Evolutionary conservation across 1,140 invertebrate genomes (phyloP).

Genomic region (Drosophila equinoxialis): DNA sequence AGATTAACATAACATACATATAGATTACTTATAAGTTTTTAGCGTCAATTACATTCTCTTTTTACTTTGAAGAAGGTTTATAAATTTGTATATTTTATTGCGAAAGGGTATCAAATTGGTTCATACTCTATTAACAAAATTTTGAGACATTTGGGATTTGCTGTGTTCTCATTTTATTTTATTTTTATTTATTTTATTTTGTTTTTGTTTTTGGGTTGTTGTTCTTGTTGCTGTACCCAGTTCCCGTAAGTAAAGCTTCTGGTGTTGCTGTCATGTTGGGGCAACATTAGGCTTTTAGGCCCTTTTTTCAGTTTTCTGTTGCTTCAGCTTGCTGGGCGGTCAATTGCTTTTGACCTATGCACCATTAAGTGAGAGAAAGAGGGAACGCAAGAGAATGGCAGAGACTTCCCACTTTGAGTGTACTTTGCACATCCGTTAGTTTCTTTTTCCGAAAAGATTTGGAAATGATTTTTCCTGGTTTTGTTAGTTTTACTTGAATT

Average conservation of each 20-base stretch:
- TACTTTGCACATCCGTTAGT: conserved; percentile 64
- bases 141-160: background rate
- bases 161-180: conserved; percentile 7
- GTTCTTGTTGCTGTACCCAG: conserved; percentile 3
- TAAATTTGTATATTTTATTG: background rate
- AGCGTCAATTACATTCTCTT: too few relatives aligned
- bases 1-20: too few relatives aligned
- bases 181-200: conserved; percentile 9
- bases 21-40: too few relatives aligned
- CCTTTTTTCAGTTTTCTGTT: conserved; percentile 41
- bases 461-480: conserved; percentile 68
- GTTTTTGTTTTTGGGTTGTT: conserved; percentile 1
- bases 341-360: conserved; percentile 76
- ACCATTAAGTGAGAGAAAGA: background rate
- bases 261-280: conserved; percentile 51
- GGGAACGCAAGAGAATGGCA: background rate
- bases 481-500: conserved; percentile 22
- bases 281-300: conserved; percentile 60
- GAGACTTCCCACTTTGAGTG: conserved; percentile 28
- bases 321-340: conserved; percentile 58
- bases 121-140: background rate
- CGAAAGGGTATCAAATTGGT: conserved; percentile 10
- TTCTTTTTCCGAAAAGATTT: conserved; percentile 39
- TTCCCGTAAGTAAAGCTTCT: conserved; percentile 16
- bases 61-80: background rate